These are phyloP conservation scores for Parnassius glacialis DNA, from an alignment of 2,888 invertebrate genomes.

Conservation along the genomic window DNA sequence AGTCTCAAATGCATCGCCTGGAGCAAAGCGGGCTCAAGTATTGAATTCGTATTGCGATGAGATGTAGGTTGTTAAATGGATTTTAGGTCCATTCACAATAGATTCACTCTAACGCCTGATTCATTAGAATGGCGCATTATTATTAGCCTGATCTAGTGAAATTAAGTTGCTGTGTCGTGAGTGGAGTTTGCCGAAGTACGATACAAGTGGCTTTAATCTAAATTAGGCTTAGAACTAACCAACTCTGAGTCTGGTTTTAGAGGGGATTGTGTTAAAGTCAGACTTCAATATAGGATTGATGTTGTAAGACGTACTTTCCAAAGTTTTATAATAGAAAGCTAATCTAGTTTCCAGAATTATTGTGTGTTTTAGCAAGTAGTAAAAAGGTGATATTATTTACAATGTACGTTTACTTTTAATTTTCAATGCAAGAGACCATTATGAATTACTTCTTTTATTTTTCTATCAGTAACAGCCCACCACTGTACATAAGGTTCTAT, in stretches of 20 bases:
- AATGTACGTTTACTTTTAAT: too few relatives aligned
- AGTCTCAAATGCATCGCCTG: slow-evolving; percentile 57
- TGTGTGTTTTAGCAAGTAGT: too few relatives aligned
- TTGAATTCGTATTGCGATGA: slow-evolving; percentile 52
- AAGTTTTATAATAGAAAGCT: too few relatives aligned
- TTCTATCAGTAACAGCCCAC: too few relatives aligned
- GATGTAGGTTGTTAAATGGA: slow-evolving; percentile 60
- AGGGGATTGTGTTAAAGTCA: neutral
- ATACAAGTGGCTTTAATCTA: slow-evolving; percentile 18
- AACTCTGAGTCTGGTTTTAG: neutral
- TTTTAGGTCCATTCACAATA: slow-evolving; percentile 54
- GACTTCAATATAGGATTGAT: neutral
- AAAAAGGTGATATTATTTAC: too few relatives aligned
- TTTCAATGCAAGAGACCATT: too few relatives aligned
- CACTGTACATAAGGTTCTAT: too few relatives aligned
- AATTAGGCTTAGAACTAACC: slow-evolving; percentile 11
- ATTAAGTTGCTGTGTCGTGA: slow-evolving; percentile 7
- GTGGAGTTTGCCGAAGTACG: slow-evolving; percentile 6
- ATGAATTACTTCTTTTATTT: too few relatives aligned
- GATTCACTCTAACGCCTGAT: slow-evolving; percentile 55
- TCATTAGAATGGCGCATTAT: slow-evolving; percentile 50
- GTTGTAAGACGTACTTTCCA: neutral
- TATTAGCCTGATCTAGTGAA: slow-evolving; percentile 34
- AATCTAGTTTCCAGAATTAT: too few relatives aligned
- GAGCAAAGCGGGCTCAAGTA: slow-evolving; percentile 43